Conservation (phyloP, 2,888 invertebrate species). For the Chromoteleia sp. region DNA sequence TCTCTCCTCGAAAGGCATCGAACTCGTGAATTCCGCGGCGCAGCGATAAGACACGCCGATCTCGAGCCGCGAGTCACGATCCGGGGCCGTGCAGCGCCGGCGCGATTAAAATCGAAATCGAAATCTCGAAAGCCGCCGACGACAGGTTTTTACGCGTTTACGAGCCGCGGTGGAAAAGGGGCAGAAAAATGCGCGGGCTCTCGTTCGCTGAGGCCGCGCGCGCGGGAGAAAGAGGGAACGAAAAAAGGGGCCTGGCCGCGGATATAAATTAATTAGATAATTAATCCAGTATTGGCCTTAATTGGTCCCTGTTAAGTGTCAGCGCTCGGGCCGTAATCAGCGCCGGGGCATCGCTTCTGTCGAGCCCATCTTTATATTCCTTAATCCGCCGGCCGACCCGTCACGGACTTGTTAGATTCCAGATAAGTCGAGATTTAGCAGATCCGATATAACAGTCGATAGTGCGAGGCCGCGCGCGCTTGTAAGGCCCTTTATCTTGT, state of each 20-base stretch:
- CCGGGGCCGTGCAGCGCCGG: conserved; percentile 50
- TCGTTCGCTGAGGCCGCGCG: neutral
- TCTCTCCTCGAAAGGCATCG: conserved; percentile 25
- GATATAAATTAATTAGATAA: conserved; percentile 84
- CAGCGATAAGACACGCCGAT: conserved; percentile 60
- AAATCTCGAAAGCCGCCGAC: conserved; percentile 71
- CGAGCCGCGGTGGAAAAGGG: conserved; percentile 55
- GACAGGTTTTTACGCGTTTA: conserved; percentile 66
- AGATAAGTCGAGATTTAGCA: conserved; percentile 83
- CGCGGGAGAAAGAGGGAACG: conserved; percentile 40
- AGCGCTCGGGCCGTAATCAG: conserved; percentile 77
- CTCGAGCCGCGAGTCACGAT: conserved; percentile 65
- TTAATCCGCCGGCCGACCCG: conserved; percentile 65
- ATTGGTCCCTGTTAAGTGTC: conserved; percentile 84
- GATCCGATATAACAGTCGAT: conserved; percentile 81
- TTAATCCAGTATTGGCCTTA: conserved; percentile 84
- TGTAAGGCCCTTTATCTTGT: conserved; percentile 73
- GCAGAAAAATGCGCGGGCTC: conserved; percentile 25
- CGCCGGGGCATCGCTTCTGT: conserved; percentile 73
- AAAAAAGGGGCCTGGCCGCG: conserved; percentile 50
- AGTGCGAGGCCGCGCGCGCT: conserved; percentile 75
- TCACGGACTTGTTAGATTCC: conserved; percentile 82
- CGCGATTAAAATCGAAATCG: conserved; percentile 73
- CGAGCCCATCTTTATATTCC: conserved; percentile 65
- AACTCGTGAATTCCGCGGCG: conserved; percentile 60